These are phyloP conservation scores for Heterodera schachtii DNA, from an alignment of 1,140 invertebrate genomes.

Conservation along the genomic window DNA sequence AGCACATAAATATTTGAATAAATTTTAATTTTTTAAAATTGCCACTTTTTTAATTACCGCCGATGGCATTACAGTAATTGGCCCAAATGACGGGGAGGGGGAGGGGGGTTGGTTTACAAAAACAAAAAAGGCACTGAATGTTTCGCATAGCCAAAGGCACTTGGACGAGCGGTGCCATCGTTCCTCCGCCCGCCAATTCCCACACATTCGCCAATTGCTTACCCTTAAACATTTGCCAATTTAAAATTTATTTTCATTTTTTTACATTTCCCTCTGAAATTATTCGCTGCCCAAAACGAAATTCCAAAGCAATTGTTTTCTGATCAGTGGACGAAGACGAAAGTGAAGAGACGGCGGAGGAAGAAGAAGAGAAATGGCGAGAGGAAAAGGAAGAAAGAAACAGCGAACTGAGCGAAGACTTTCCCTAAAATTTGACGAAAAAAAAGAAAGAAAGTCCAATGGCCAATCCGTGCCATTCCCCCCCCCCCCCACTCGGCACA, in stretches of 20 bases:
- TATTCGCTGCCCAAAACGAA: constrained; percentile 11
- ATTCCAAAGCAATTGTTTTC: constrained; percentile 34
- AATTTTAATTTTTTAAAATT: no score
- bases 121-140: background rate
- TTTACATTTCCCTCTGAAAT: constrained; percentile 26
- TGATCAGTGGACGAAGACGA: background rate
- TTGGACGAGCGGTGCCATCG: constrained; percentile 35
- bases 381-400: background rate
- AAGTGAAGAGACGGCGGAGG: background rate
- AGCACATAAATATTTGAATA: no score
- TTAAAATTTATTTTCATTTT: background rate
- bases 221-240: background rate
- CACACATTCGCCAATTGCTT: constrained; percentile 37
- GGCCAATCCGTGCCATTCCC: background rate
- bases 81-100: no score
- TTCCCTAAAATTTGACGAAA: constrained; percentile 14
- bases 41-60: no score
- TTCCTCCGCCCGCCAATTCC: constrained; percentile 41
- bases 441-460: constrained; percentile 1
- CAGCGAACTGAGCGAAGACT: constrained; percentile 17
- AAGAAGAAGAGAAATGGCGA: background rate
- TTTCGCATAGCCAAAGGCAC: constrained; percentile 9
- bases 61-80: no score
- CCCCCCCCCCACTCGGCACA: no score
- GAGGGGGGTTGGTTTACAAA: no score